These are phyloP conservation scores for Mallateleia sp. DNA, from an alignment of 2,888 invertebrate genomes.

Conservation along the genomic window DNA sequence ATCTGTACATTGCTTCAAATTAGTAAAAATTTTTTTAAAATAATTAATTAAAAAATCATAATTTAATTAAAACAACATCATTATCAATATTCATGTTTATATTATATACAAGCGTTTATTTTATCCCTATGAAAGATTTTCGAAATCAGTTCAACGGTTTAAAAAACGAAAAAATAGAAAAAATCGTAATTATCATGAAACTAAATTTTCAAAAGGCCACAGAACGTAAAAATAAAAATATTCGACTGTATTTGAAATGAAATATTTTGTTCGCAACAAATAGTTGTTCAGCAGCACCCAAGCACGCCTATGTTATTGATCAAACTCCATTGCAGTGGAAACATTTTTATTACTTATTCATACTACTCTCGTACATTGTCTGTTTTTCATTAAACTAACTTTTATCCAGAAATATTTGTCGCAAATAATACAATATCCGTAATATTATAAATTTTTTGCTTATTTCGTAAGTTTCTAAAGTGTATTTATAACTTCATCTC, in stretches of 20 bases:
- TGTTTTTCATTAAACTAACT: conserved; percentile 50
- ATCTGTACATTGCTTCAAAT: too few relatives aligned
- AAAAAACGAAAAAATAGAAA: too few relatives aligned
- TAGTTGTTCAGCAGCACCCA: conserved; percentile 37
- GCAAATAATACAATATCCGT: conserved; percentile 17
- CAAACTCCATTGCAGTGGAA: conserved; percentile 56
- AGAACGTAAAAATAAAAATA: conserved; percentile 19
- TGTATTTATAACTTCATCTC: neutral
- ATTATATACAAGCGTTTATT: too few relatives aligned
- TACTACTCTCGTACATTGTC: conserved; percentile 28
- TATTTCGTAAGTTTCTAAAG: neutral
- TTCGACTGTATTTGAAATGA: conserved; percentile 33
- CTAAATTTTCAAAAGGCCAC: too few relatives aligned
- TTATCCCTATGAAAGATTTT: too few relatives aligned
- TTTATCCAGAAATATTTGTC: conserved; percentile 40
- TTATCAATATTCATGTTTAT: too few relatives aligned
- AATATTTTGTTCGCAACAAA: conserved; percentile 54
- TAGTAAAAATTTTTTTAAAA: too few relatives aligned
- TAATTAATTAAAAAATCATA: too few relatives aligned
- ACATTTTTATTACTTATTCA: conserved; percentile 65
- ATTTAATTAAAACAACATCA: too few relatives aligned
- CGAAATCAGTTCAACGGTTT: too few relatives aligned
- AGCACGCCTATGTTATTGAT: conserved; percentile 64
- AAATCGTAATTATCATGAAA: too few relatives aligned
- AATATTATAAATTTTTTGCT: neutral